phyloP scores from a whole-genome alignment of 2,888 invertebrate species.

The Mylabris sibirica region DNA sequence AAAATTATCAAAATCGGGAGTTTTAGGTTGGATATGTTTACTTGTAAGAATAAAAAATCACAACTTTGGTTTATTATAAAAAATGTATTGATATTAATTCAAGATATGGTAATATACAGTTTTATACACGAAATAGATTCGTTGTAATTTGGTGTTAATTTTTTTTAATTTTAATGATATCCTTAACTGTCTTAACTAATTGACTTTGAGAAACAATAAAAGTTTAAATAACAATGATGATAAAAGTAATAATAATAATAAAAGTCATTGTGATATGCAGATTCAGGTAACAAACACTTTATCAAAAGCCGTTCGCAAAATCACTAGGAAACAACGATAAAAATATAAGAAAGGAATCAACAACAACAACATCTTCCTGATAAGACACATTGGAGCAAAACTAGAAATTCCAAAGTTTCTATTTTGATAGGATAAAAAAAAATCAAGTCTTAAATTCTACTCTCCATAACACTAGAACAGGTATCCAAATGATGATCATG shows the following conservation, averaged over 20 bases:
- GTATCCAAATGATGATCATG: neutral
- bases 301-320: constrained; percentile 27
- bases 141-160: constrained; percentile 34
- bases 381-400: constrained; percentile 23
- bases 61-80: constrained; percentile 17
- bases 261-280: constrained; percentile 30
- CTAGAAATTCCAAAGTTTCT: neutral
- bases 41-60: neutral
- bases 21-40: no score
- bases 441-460: constrained; percentile 27
- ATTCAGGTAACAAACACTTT: constrained; percentile 24
- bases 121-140: constrained; percentile 26
- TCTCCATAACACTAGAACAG: constrained; percentile 25
- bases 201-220: constrained; percentile 19
- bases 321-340: neutral
- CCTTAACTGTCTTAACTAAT: constrained; percentile 29
- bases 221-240: neutral
- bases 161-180: constrained; percentile 27
- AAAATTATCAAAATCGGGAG: no score
- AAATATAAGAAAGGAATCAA: constrained; percentile 20
- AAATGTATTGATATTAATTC: constrained; percentile 28
- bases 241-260: constrained; percentile 3
- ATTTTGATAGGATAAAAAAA: neutral
- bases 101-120: constrained; percentile 27
- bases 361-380: constrained; percentile 25